Conservation (phyloP, 2,888 invertebrate species). For the Druceiella hillmani region DNA sequence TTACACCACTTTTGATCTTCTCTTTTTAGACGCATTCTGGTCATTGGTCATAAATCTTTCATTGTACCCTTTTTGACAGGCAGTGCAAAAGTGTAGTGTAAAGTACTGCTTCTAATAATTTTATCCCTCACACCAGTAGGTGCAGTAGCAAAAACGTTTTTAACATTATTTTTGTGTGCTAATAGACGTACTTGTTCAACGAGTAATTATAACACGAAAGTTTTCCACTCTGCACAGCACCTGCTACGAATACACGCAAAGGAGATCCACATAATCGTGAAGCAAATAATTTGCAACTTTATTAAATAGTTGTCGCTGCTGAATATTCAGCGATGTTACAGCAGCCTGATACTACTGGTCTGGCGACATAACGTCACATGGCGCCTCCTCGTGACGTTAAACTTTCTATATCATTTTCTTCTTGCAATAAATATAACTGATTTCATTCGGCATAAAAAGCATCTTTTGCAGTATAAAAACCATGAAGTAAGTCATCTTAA, state of each 20-base stretch:
- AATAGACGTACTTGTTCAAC: background rate
- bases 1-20: too few species aligned
- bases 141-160: slow-evolving; percentile 1
- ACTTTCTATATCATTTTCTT: slow-evolving; percentile 1
- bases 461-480: background rate
- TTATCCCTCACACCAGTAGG: slow-evolving; percentile 2
- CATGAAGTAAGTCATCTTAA: background rate
- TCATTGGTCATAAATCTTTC: too few species aligned
- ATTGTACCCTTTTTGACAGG: too few species aligned
- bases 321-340: slow-evolving; percentile 3
- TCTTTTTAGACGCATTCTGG: too few species aligned
- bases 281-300: slow-evolving; percentile 1
- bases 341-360: background rate
- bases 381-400: background rate
- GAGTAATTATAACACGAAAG: background rate
- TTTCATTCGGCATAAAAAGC: background rate
- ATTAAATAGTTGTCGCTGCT: background rate
- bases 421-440: slow-evolving; percentile 1
- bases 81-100: slow-evolving; percentile 4
- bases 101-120: slow-evolving; percentile 2
- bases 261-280: background rate
- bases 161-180: background rate
- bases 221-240: background rate
- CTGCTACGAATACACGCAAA: background rate
- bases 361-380: background rate